Evolutionary conservation across 2,113 vertebrate genomes (phyloP).

Genomic region (Ahaetulla prasina): DNA sequence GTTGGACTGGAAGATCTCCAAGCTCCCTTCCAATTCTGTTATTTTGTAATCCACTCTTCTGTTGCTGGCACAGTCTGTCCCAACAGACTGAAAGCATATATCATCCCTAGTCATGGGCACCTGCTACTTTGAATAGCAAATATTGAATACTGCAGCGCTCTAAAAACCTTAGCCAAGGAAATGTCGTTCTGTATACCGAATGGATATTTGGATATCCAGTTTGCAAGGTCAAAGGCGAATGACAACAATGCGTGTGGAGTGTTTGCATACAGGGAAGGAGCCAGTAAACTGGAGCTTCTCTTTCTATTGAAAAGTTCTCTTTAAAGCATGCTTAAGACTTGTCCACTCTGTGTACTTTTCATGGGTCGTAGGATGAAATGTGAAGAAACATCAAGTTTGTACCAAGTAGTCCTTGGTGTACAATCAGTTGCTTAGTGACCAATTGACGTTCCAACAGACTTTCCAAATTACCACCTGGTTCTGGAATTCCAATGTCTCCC

Average conservation of each 20-base stretch:
- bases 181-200: background rate
- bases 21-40: background rate
- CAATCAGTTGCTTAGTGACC: background rate
- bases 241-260: background rate
- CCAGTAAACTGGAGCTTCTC: background rate
- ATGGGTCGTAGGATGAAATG: background rate
- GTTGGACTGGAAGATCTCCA: background rate
- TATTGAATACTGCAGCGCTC: background rate
- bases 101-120: background rate
- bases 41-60: background rate
- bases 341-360: background rate
- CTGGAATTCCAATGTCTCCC: background rate
- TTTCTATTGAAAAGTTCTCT: background rate
- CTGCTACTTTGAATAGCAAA: background rate
- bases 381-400: background rate
- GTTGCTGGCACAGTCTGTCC: background rate
- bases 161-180: background rate
- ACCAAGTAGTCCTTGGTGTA: background rate
- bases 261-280: background rate
- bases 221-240: background rate
- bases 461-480: background rate
- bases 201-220: background rate
- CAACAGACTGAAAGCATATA: background rate
- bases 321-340: background rate
- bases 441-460: background rate